Evolutionary conservation across 2,888 invertebrate genomes (phyloP), one percentile per base, ranked within the genome.

Genomic region (Anagyrus pseudococci): DNA sequence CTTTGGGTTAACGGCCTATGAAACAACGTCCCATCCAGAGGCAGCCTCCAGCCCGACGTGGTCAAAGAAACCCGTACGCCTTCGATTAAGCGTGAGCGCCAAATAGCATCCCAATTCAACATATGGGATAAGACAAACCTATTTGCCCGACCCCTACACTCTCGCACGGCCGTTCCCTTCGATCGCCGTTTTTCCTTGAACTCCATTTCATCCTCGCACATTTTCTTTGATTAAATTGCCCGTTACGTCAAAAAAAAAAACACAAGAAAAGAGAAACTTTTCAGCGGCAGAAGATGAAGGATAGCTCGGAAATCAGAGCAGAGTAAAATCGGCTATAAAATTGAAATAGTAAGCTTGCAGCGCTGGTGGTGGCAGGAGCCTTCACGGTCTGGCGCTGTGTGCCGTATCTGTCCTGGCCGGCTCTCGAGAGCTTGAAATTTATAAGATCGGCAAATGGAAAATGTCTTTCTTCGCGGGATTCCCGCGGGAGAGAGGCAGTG

Each of bases 41-140:
- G n/a, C n/a, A n/a, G n/a, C n/a, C n/a, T 61, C 66, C 69, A 67
- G 62, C 71, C 74, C 70, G 68, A 67, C 29, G 57, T 66, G 69
- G 70, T 66, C 69, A 64, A 71, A 72, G 68, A 70, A 72, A 63
- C 64, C 57, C 25, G 17, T 44, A 46, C 64, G 71, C 71, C 73
- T 75, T 77, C 77, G 75, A 76, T 76, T 75, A 75, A 74, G 67
- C 68, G 73, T 70, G 67, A 69, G 68, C 57, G 17, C 55, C 59
- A 47, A 55, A 53, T 68, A 67, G 68, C 66, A 70, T 70, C 68
- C 72, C 71, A 68, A 73, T 75, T 71, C 72, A 73, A 64, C 70
- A 73, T 73, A 61, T 66, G n/a, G n/a, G n/a, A n/a, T n/a, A n/a
- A n/a, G n/a, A 72, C 71, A 29, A 70, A 70, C 71, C 13, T 29